These are phyloP conservation scores for Amphiprion percula DNA, from an alignment of 2,113 vertebrate genomes.

Conservation along the genomic window DNA sequence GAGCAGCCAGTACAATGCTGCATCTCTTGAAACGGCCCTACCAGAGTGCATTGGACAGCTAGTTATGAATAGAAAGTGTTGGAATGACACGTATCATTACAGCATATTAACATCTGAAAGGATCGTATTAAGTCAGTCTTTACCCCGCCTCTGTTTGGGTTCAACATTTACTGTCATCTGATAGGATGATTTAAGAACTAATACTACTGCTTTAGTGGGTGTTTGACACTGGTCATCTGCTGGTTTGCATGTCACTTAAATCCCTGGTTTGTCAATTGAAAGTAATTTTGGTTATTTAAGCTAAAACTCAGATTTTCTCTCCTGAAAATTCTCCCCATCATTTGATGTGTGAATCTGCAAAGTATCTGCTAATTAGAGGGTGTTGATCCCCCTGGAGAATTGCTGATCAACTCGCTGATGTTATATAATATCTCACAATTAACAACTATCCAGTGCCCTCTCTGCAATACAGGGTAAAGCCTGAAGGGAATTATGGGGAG, in stretches of 20 bases:
- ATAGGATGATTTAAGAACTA: background rate
- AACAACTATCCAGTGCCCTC: conserved; percentile 17
- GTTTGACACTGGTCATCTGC: too few species aligned
- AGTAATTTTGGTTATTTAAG: conserved; percentile 5
- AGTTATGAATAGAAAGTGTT: too few species aligned
- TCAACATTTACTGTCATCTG: too few species aligned
- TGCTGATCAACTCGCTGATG: background rate
- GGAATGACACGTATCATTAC: too few species aligned
- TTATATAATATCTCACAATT: conserved; percentile 11
- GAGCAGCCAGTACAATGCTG: too few species aligned
- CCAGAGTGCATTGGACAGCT: too few species aligned
- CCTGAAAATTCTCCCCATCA: background rate
- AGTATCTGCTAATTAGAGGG: conserved; percentile 31
- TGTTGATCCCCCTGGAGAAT: conserved; percentile 28
- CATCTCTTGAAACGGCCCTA: too few species aligned
- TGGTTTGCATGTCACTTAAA: too few species aligned
- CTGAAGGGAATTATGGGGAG: conserved; percentile 1
- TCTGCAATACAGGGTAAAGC: conserved; percentile 3
- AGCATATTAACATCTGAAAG: too few species aligned
- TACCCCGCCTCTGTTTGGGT: too few species aligned
- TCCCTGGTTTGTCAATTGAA: background rate
- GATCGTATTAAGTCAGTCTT: too few species aligned
- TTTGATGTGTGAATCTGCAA: conserved; percentile 8
- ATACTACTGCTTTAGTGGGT: background rate
- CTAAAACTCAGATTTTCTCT: too few species aligned